Evolutionary conservation across 2,888 invertebrate genomes (phyloP).

Genomic region (Drosophila cyrtoloma): DNA sequence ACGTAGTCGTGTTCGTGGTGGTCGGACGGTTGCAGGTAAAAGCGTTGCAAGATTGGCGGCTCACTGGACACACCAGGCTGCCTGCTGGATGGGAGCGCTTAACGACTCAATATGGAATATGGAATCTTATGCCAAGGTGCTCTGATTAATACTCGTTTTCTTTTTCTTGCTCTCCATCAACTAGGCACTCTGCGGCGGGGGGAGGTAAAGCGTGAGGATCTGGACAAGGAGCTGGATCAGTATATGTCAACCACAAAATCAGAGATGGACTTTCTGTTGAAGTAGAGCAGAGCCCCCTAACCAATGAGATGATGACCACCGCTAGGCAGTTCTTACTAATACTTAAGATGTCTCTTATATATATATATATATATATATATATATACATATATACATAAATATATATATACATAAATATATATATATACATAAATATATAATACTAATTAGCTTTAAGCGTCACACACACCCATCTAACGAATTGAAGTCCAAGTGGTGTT

Average conservation of each 20-base stretch:
- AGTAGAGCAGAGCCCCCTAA: constrained; percentile 52
- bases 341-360: constrained; percentile 47
- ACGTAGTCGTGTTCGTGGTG: constrained; percentile 83
- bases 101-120: constrained; percentile 29
- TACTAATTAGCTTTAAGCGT: constrained; percentile 54
- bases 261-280: constrained; percentile 78
- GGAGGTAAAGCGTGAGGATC: constrained; percentile 87
- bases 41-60: constrained; percentile 63
- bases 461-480: constrained; percentile 1
- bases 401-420: constrained; percentile 10
- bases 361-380: constrained; percentile 4
- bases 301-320: constrained; percentile 59
- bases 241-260: constrained; percentile 90
- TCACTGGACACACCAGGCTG: constrained; percentile 38
- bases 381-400: constrained; percentile 15
- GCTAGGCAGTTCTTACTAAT: constrained; percentile 53
- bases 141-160: constrained; percentile 19
- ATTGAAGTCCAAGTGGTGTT: constrained; percentile 12
- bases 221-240: constrained; percentile 90
- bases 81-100: constrained; percentile 41
- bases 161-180: constrained; percentile 4
- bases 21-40: constrained; percentile 79
- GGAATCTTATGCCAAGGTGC: background rate
- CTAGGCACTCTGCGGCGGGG: constrained; percentile 65
- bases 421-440: constrained; percentile 16